phyloP scores from a whole-genome alignment of 1,140 invertebrate species.

The Hyles vespertilio region DNA sequence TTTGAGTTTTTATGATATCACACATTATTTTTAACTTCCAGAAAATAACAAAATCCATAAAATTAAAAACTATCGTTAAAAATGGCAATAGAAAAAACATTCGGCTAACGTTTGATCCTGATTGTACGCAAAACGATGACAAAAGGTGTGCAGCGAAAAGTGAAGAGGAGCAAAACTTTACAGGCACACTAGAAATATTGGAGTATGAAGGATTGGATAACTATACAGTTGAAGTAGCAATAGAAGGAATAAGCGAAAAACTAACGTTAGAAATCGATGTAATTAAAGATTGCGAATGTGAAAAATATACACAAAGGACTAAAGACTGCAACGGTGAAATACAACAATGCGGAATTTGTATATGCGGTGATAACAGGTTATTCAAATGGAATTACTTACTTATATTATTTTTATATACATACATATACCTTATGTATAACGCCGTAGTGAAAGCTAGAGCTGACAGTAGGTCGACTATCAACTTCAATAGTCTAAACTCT shows the following conservation, averaged over 20 bases:
- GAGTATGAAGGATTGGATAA: slow-evolving; percentile 23
- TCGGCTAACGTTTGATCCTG: slow-evolving; percentile 28
- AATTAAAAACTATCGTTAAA: slow-evolving; percentile 31
- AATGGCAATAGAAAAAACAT: slow-evolving; percentile 22
- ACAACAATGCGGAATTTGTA: slow-evolving; percentile 84
- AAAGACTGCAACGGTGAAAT: slow-evolving; percentile 73
- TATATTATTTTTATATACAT: background rate
- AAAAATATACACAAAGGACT: slow-evolving; percentile 47
- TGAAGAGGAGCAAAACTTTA: slow-evolving; percentile 30
- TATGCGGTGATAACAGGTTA: slow-evolving; percentile 79
- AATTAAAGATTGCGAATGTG: slow-evolving; percentile 82
- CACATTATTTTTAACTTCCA: slow-evolving; percentile 22
- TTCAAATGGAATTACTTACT: slow-evolving; percentile 20
- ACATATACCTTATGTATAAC: background rate
- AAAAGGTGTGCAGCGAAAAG: slow-evolving; percentile 27
- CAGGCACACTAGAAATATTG: slow-evolving; percentile 29
- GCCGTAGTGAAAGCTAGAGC: too few species aligned
- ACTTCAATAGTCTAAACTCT: too few species aligned
- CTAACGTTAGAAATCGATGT: slow-evolving; percentile 83
- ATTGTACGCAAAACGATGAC: slow-evolving; percentile 23
- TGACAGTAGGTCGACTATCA: too few species aligned
- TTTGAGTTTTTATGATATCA: too few species aligned
- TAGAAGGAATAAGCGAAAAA: slow-evolving; percentile 83
- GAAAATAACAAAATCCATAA: slow-evolving; percentile 36
- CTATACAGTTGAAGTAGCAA: slow-evolving; percentile 30